These are phyloP conservation scores for Watsonalla binaria DNA, from an alignment of 2,888 invertebrate genomes.

Conservation along the genomic window DNA sequence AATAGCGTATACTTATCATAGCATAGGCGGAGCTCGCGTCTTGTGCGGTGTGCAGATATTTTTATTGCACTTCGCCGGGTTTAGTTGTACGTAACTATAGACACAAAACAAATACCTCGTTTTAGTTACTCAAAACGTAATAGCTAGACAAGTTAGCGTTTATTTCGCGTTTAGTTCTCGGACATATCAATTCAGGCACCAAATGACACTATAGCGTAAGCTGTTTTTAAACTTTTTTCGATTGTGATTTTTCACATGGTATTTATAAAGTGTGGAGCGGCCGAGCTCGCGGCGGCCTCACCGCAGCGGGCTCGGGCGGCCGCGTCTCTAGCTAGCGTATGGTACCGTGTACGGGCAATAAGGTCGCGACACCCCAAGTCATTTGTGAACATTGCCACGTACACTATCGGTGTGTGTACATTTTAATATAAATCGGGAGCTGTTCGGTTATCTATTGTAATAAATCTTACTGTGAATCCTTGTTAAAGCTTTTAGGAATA, in stretches of 20 bases:
- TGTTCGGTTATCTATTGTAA: conserved; percentile 36
- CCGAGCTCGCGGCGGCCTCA: conserved; percentile 2
- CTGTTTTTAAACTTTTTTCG: conserved; percentile 55
- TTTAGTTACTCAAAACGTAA: conserved; percentile 66
- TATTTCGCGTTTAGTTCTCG: conserved; percentile 71
- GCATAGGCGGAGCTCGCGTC: conserved; percentile 60
- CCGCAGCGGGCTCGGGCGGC: background rate
- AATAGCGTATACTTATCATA: conserved; percentile 73
- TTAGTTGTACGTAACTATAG: conserved; percentile 63
- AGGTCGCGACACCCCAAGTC: conserved; percentile 40
- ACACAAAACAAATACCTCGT: conserved; percentile 75
- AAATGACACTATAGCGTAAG: conserved; percentile 74
- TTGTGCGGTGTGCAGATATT: conserved; percentile 48
- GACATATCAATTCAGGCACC: conserved; percentile 78
- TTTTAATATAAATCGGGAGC: conserved; percentile 43
- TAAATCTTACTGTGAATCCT: conserved; percentile 42
- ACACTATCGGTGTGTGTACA: conserved; percentile 43
- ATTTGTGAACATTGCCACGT: conserved; percentile 44
- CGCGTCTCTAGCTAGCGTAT: conserved; percentile 4
- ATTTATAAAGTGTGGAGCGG: conserved; percentile 16
- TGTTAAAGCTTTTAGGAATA: conserved; percentile 60
- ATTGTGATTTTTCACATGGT: conserved; percentile 52
- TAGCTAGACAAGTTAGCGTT: conserved; percentile 68
- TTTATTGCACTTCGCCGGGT: conserved; percentile 57
- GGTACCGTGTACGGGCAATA: conserved; percentile 45